phyloP scores from a whole-genome alignment of 1,140 invertebrate species.

The Pollicipes pollicipes region DNA sequence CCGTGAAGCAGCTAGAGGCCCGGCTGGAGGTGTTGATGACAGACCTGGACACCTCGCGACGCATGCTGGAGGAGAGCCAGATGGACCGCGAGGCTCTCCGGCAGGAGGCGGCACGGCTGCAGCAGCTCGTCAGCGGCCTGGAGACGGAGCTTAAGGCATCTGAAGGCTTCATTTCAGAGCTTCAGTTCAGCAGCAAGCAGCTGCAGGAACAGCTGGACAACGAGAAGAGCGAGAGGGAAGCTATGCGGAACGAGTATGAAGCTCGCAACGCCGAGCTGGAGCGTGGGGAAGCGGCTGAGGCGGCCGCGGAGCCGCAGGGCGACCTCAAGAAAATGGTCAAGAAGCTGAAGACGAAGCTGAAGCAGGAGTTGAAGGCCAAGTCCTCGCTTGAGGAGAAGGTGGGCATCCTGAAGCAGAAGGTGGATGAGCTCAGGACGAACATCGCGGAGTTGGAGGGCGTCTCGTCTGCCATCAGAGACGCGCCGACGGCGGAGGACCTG shows the following conservation, averaged over 20 bases:
- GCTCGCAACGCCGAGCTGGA: no score
- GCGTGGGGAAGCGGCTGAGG: not conserved
- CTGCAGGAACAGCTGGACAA: not conserved
- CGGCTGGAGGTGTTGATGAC: not conserved
- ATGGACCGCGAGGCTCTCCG: not conserved
- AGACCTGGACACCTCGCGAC: not conserved
- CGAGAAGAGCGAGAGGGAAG: not conserved
- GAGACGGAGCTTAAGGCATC: not conserved
- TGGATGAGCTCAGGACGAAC: not conserved
- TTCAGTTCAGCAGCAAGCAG: not conserved
- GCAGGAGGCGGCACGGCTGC: not conserved
- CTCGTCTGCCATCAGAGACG: not conserved
- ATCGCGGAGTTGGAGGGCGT: not conserved
- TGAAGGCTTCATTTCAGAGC: not conserved
- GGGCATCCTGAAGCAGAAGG: not conserved
- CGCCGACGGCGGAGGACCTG: not conserved
- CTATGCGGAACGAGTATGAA: no score
- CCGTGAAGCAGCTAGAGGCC: no score
- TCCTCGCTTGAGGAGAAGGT: not conserved
- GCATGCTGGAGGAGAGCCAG: not conserved
- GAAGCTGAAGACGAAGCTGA: not conserved
- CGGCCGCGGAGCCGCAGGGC: not conserved
- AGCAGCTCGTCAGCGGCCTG: not conserved
- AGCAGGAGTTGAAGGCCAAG: not conserved
- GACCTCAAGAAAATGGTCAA: not conserved